Evolutionary conservation across 2,797 vertebrate species (phyloP).

Genomic region (Leuciscus waleckii): DNA sequence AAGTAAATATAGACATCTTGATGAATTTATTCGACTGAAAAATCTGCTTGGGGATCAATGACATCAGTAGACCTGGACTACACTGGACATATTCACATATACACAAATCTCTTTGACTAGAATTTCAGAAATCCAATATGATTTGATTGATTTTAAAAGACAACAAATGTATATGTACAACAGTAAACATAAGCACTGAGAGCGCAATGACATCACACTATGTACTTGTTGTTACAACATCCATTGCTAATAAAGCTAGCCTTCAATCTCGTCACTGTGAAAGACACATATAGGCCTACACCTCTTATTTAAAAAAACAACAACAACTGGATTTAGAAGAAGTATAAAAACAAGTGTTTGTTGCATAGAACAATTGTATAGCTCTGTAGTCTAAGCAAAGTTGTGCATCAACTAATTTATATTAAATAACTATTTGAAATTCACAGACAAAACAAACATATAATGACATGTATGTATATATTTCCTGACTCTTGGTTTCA

Average conservation of each 20-base stretch:
- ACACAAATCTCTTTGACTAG: not conserved
- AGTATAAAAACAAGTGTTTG: too few species aligned
- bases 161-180: not conserved
- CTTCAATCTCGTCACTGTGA: not conserved
- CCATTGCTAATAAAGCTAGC: not conserved
- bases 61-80: not conserved
- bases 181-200: conserved; percentile 30
- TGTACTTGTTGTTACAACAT: conserved; percentile 35
- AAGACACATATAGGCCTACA: not conserved
- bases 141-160: conserved; percentile 4
- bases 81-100: not conserved
- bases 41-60: conserved; percentile 1
- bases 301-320: not conserved
- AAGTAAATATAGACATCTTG: conserved; percentile 20
- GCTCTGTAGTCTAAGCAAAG: not conserved
- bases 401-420: not conserved
- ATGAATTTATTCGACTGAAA: not conserved
- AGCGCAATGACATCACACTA: conserved; percentile 63
- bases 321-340: not conserved
- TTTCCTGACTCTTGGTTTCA: not conserved
- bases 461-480: not conserved
- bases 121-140: not conserved
- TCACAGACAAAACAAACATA: not conserved
- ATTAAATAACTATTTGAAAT: not conserved
- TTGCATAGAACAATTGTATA: not conserved